These are phyloP conservation scores for Drosophila setosimentum DNA, from an alignment of 2,888 invertebrate species.

Conservation along the genomic window DNA sequence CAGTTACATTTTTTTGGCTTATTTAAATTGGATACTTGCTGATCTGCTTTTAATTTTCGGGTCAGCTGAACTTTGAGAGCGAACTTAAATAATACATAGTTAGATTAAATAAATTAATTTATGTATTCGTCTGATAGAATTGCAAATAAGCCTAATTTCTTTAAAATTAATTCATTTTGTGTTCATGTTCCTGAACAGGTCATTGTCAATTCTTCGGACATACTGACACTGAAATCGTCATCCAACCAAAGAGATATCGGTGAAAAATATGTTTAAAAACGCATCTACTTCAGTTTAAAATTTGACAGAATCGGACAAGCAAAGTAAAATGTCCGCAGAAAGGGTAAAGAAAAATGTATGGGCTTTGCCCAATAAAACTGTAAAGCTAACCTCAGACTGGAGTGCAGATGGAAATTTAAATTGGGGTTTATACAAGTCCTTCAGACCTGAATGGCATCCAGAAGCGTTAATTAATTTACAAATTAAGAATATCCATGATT, in stretches of 20 bases:
- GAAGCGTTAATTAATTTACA: not conserved
- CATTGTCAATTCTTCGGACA: not conserved
- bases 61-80: not conserved
- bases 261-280: not conserved
- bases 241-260: not conserved
- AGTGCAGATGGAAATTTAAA: not conserved
- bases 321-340: no score
- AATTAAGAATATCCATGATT: not conserved
- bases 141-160: not conserved
- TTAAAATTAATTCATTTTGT: not conserved
- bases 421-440: not conserved
- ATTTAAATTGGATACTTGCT: slow-evolving; percentile 20
- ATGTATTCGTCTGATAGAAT: not conserved
- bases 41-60: slow-evolving; percentile 6
- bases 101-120: not conserved
- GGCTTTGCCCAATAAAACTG: no score
- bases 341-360: no score
- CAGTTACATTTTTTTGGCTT: slow-evolving; percentile 34
- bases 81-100: not conserved
- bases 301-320: not conserved
- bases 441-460: not conserved
- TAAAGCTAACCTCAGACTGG: not conserved
- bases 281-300: not conserved
- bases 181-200: not conserved
- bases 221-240: not conserved